Evolutionary conservation across 2,797 vertebrate genomes (phyloP), one percentile per base, ranked within the genome.

Genomic region (Harpagifer antarcticus): DNA sequence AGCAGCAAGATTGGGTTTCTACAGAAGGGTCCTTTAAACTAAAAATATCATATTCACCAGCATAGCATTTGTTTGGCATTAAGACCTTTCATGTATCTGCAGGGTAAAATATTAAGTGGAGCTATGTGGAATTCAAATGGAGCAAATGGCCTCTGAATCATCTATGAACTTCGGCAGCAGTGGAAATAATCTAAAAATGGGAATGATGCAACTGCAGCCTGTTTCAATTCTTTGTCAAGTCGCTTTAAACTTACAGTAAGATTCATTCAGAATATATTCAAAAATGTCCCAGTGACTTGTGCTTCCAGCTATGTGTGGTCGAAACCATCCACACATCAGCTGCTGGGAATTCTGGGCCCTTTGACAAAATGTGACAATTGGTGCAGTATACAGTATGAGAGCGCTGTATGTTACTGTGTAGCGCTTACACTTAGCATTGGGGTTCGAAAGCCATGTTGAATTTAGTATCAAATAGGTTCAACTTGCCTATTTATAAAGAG

Each of bases 281-380:
- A 70, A 70, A 62, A 77, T 53, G 68, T 52, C 76, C 81, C 68
- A n/a, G 54, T 86, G 86, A 88, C 82, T 78, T 72, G 69, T 74
- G 68, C 82, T 78, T 84, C 49, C 85, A 90, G 74, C 65, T 85
- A 88, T 88, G 81, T 80, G 76, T 66, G 68, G 78, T 76, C 80
- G 81, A 65, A 71, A 60, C 76, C 76, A 67, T 81, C 70, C 63
- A 73, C 79, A 68, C 64, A 76, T 76, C 63, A 82, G 85, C 87
- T 88, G 84, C 82, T 77, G 56, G 78, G 54, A 83, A 83, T 85
- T 85, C 76, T 87, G 83, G 78, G 76, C 78, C 65, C 68, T 54
- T 59, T 85, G 83, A 88, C 84, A 88, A 84, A 82, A 84, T 75
- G 58, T 62, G 74, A 81, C 86, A 86, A 78, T 86, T 83, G 76